Evolutionary conservation across 1,140 invertebrate species (phyloP).

Genomic region (Anadara kagoshimensis): DNA sequence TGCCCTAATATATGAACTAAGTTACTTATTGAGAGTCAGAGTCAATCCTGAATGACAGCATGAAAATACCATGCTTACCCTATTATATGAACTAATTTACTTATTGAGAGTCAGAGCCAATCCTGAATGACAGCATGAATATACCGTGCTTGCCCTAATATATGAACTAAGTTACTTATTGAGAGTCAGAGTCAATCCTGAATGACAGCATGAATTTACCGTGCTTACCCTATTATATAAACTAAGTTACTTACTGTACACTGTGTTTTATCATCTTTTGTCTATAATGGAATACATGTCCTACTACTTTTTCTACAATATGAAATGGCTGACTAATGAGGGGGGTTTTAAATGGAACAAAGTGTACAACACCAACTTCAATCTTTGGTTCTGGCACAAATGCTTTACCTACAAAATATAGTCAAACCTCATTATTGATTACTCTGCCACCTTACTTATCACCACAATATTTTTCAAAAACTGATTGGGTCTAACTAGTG

Average conservation of each 20-base stretch:
- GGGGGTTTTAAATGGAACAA: slow-evolving; percentile 87
- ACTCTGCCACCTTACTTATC: too few relatives aligned
- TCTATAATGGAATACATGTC: slow-evolving; percentile 90
- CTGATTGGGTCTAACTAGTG: not conserved
- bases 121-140: too few relatives aligned
- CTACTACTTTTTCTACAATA: slow-evolving; percentile 91
- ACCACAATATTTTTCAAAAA: not conserved
- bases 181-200: too few relatives aligned
- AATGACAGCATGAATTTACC: too few relatives aligned
- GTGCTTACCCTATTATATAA: not conserved
- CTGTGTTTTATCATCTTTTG: slow-evolving; percentile 87
- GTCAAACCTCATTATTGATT: not conserved
- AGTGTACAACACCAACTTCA: slow-evolving; percentile 94
- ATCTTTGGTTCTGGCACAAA: slow-evolving; percentile 97
- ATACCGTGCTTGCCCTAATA: too few relatives aligned
- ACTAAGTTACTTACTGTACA: slow-evolving; percentile 72
- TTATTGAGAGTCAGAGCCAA: too few relatives aligned
- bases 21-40: too few relatives aligned
- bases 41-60: too few relatives aligned
- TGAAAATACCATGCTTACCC: too few relatives aligned
- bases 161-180: too few relatives aligned
- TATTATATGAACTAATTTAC: too few relatives aligned
- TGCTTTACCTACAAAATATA: slow-evolving; percentile 78
- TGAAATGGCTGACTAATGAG: slow-evolving; percentile 86
- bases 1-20: too few relatives aligned